Conservation (phyloP, 2,888 invertebrate species). For the Caenorhabditis becei region DNA sequence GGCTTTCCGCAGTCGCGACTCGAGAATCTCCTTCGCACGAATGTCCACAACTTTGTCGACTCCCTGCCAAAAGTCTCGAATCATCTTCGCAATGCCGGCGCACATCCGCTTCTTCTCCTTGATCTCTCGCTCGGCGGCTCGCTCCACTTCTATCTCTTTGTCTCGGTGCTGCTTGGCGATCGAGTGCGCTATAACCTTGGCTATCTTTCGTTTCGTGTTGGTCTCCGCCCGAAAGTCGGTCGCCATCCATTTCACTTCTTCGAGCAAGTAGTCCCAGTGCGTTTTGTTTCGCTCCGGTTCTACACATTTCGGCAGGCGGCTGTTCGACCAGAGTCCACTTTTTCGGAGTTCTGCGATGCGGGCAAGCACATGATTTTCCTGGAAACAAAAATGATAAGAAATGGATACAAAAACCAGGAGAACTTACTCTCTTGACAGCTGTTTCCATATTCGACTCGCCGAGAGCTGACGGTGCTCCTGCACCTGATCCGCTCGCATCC, state of each 20-base stretch:
- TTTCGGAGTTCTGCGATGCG: constrained; percentile 93
- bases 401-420: not conserved
- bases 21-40: constrained; percentile 86
- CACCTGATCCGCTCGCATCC: not conserved
- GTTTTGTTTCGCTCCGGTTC: constrained; percentile 93
- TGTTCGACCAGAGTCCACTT: constrained; percentile 93
- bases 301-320: constrained; percentile 85
- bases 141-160: constrained; percentile 91
- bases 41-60: constrained; percentile 89
- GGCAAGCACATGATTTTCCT: constrained; percentile 95
- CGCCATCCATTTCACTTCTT: constrained; percentile 97
- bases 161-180: constrained; percentile 83
- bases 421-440: constrained; percentile 63
- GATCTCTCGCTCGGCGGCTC: constrained; percentile 88
- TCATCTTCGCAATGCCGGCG: constrained; percentile 92
- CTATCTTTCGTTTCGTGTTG: constrained; percentile 91
- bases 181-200: constrained; percentile 63
- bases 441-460: constrained; percentile 61
- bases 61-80: constrained; percentile 95
- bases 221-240: constrained; percentile 97
- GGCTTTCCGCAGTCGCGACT: constrained; percentile 94
- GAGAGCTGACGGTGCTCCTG: constrained; percentile 18
- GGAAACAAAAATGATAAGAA: not conserved
- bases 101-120: constrained; percentile 86
- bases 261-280: constrained; percentile 98